These are phyloP conservation scores for Pteropus alecto DNA, from an alignment of 2,113 vertebrate species.

Conservation along the genomic window DNA sequence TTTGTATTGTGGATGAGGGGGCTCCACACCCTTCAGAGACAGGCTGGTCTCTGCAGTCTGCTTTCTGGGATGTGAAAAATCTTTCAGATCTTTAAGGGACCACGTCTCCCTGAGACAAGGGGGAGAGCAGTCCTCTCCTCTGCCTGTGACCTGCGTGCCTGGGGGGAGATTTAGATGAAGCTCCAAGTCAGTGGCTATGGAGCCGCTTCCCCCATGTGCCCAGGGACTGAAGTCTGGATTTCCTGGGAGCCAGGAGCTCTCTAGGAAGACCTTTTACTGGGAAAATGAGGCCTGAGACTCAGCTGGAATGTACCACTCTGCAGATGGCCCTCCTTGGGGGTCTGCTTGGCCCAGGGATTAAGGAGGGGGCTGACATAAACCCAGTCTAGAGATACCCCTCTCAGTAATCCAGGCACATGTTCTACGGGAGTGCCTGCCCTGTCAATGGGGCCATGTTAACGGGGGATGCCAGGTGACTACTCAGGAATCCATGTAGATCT, in stretches of 20 bases:
- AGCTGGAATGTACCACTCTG: neutral
- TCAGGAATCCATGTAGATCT: no score
- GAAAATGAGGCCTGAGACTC: neutral
- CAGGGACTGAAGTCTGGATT: neutral
- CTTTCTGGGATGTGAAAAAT: neutral
- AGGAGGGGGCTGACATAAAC: neutral
- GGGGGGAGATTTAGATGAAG: no score
- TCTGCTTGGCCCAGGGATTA: neutral
- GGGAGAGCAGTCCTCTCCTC: neutral
- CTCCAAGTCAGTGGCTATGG: neutral
- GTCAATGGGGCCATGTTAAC: neutral
- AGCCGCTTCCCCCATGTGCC: neutral
- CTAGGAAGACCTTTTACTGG: neutral
- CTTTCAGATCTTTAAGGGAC: neutral
- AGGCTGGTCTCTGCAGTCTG: neutral
- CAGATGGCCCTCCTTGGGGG: neutral
- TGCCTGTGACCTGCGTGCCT: neutral
- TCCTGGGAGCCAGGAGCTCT: neutral
- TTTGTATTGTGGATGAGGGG: neutral
- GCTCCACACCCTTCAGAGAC: neutral
- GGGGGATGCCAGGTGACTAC: neutral
- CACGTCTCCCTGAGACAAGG: neutral
- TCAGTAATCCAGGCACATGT: neutral
- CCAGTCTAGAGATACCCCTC: neutral
- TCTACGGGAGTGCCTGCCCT: neutral